These are phyloP conservation scores for Acropternis orthonyx DNA, from an alignment of 2,797 vertebrate genomes.

Conservation along the genomic window DNA sequence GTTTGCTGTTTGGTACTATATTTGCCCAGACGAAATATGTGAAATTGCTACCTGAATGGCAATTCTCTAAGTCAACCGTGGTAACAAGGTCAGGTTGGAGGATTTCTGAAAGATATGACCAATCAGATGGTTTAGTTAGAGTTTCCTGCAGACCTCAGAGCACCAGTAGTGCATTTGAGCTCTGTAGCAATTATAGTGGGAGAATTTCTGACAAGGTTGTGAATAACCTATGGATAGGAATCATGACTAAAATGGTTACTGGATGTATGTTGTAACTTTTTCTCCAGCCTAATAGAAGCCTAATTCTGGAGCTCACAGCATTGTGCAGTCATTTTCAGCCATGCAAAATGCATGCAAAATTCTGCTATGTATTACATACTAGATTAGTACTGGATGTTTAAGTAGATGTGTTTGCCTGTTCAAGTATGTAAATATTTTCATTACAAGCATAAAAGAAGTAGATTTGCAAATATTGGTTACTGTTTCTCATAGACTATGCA, in stretches of 20 bases:
- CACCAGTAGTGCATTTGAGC: neutral
- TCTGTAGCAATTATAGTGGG: neutral
- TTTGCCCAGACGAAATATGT: neutral
- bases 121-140: neutral
- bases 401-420: neutral
- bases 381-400: neutral
- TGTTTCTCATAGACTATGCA: neutral
- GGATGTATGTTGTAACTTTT: neutral
- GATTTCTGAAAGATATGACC: neutral
- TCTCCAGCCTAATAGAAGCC: neutral
- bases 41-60: neutral
- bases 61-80: neutral
- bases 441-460: neutral
- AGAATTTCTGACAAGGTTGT: neutral
- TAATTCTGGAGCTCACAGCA: neutral
- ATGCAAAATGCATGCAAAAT: neutral
- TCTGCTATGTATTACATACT: neutral
- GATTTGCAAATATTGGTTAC: neutral
- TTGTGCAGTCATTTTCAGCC: neutral
- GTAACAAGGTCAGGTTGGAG: neutral
- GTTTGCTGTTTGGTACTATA: neutral
- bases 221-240: neutral
- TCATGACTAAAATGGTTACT: neutral
- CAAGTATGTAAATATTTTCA: constrained; percentile 17
- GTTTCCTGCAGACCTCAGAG: neutral